Base-by-base conservation (phyloP, 2,888 invertebrate species). In the Pollenia angustigena region DNA sequence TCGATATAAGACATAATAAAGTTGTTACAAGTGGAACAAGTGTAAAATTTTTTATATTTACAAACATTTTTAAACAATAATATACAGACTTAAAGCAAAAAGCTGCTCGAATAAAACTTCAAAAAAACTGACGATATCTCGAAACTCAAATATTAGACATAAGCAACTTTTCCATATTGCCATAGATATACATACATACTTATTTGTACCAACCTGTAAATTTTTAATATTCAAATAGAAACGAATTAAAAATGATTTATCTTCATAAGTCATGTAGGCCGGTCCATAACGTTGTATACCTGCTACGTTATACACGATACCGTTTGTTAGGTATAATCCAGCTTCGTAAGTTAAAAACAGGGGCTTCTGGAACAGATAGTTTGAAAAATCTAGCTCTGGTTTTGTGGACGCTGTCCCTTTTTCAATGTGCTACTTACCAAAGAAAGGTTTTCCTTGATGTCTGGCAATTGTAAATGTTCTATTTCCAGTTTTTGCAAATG, bases 181-280 rank as follows among this genome's bases (percentile, higher is more conserved):
- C n/a, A n/a, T n/a, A n/a, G n/a, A n/a, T 6, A 32, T 32, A 32
- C 32, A 32, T 32, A 32, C 4, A 32, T 32, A 32, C 32, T 32
- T 32, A 32, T 32, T 32, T 32, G 32, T 6, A 68, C 91, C 88
- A 86, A 93, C 93, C 90, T 93, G 91, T 68, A 92, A 89, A 54
- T 89, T 91, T 81, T 90, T 91, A 79, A 93, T 92, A 85, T 90
- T 90, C 79, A 93, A 87, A 88, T 92, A 91, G 85, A 92, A 91
- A 74, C 89, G 89, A 76, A 91, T 91, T 48, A 92, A 69, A 83
- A 93, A 93, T 52, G 92, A 91, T 90, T 92, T 93, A 79, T 92
- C 91, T 48, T 90, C 87, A 85, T 93, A 93, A 48, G 93, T 93
- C 93, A 93, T 93, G 74, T 90, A 90, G 14, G 93, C 92, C 80